phyloP scores from a whole-genome alignment of 2,113 vertebrate genomes.

The Cebus imitator region DNA sequence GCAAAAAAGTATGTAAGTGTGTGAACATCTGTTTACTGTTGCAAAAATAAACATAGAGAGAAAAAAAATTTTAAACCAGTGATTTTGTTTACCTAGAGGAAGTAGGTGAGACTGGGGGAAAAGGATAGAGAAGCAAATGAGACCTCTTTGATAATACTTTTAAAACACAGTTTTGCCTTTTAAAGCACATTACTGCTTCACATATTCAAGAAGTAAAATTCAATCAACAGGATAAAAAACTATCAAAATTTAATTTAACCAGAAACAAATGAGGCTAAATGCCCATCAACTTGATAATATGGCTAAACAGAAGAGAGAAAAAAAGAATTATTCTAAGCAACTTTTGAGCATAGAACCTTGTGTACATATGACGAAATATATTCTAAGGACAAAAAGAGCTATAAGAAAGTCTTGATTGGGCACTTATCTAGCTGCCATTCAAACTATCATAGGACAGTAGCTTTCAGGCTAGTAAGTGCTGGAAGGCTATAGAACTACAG shows the following conservation, averaged over 20 bases:
- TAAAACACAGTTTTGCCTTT: not conserved
- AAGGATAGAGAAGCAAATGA: not conserved
- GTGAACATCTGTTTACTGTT: not conserved
- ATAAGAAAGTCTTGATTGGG: not conserved
- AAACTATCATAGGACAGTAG: too few species aligned
- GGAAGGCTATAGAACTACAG: not conserved
- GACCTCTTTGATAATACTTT: not conserved
- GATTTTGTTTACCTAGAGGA: not conserved
- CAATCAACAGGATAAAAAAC: not conserved
- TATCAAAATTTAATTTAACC: not conserved
- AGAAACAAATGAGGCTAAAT: not conserved
- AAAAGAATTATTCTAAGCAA: not conserved
- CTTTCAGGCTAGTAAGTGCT: not conserved
- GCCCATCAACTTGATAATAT: not conserved
- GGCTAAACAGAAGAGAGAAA: not conserved
- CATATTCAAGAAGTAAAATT: slow-evolving; percentile 10
- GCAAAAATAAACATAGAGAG: not conserved
- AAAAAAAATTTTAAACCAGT: not conserved
- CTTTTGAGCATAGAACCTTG: not conserved
- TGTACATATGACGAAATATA: not conserved
- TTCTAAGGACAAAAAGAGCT: not conserved
- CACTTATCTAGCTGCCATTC: not conserved
- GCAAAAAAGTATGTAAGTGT: not conserved
- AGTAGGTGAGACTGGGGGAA: not conserved
- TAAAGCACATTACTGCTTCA: not conserved